Base-by-base conservation (phyloP, 2,888 invertebrate genomes). In the Dorcus parallelipipedus region DNA sequence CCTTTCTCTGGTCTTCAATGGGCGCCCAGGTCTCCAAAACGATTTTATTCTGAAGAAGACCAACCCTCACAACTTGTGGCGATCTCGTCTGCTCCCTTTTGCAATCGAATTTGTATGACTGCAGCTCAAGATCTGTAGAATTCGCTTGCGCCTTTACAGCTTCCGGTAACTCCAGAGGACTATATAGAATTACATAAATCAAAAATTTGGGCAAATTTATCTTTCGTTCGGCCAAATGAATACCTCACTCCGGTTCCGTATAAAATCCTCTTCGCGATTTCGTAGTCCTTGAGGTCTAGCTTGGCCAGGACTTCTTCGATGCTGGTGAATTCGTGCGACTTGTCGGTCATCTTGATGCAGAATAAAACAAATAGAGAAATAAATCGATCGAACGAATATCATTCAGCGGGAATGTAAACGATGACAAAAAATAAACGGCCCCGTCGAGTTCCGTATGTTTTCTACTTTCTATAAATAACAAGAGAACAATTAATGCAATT, bases 1-100 rank as follows among this genome's bases (percentile, higher is more conserved):
- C 91, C 60, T 86, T 81, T 59, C 91, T 83, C 81, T 97, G 95
- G 52, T 86, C 84, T 9, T 77, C 75, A 49, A 97, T 80, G 1
- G 91, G 85, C 3, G 83, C 85, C 41, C 65, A 65, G 0, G 97
- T 93, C 0, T 91, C 85, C 54, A 89, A 73, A 33, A 90, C 91
- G 64, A 93, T 89, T 40, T 88, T 83, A 78, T 97, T 91, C 80
- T 99, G 99, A 67, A 98, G 86, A 49, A 93, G 80, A 4, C 93
- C 98, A 26, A 96, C 84, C 64, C 91, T 84, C 0, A 96, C 89
- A 48, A 88, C 74, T 54, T 90, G 84, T 0, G 89, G 85, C n/a
- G 82, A 70, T 59, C 94, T 83, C 9, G 84, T 75, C 67, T 91
- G 84, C 80, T 96, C 96, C 43, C 73, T 71, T 1, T 80, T 78